Evolutionary conservation across 2,888 invertebrate species (phyloP).

Genomic region (Chydorus sphaericus): DNA sequence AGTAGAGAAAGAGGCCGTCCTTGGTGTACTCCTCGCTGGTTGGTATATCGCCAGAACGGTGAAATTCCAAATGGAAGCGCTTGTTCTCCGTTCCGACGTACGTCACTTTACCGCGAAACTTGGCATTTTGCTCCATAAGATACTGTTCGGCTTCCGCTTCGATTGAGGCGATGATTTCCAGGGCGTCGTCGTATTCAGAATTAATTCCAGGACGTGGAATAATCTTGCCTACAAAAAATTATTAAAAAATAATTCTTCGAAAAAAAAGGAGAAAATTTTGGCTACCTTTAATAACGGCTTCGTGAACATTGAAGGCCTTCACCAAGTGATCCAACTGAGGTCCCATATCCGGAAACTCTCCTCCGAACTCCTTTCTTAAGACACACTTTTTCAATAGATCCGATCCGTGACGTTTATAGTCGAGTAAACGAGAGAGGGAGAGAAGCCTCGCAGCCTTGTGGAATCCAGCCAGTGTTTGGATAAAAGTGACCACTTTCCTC

Average conservation of each 20-base stretch:
- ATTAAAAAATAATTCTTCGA: too few relatives aligned
- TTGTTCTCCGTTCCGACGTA: slow-evolving; percentile 81
- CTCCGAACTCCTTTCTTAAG: slow-evolving; percentile 40
- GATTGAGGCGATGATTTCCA: slow-evolving; percentile 47
- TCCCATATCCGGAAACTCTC: slow-evolving; percentile 57
- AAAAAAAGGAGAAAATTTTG: too few relatives aligned
- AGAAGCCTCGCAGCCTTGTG: slow-evolving; percentile 48
- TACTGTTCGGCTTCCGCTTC: slow-evolving; percentile 56
- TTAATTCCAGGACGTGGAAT: slow-evolving; percentile 67
- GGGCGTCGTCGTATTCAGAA: slow-evolving; percentile 62
- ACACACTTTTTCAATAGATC: slow-evolving; percentile 28
- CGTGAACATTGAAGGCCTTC: slow-evolving; percentile 70
- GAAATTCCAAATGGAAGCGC: slow-evolving; percentile 79
- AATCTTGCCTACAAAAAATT: slow-evolving; percentile 61
- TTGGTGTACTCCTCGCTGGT: slow-evolving; percentile 60
- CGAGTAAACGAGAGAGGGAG: slow-evolving; percentile 26
- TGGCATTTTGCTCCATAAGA: slow-evolving; percentile 53
- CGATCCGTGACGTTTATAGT: slow-evolving; percentile 25
- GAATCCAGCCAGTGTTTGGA: slow-evolving; percentile 68
- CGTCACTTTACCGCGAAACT: slow-evolving; percentile 57
- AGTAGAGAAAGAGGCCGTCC: slow-evolving; percentile 71
- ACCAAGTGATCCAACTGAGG: slow-evolving; percentile 61
- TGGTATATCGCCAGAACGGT: slow-evolving; percentile 57
- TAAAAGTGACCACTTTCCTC: slow-evolving; percentile 74
- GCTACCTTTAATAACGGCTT: slow-evolving; percentile 20